Base-by-base conservation (phyloP, 2,888 invertebrate species). In the Zhengitettix transpicula region DNA sequence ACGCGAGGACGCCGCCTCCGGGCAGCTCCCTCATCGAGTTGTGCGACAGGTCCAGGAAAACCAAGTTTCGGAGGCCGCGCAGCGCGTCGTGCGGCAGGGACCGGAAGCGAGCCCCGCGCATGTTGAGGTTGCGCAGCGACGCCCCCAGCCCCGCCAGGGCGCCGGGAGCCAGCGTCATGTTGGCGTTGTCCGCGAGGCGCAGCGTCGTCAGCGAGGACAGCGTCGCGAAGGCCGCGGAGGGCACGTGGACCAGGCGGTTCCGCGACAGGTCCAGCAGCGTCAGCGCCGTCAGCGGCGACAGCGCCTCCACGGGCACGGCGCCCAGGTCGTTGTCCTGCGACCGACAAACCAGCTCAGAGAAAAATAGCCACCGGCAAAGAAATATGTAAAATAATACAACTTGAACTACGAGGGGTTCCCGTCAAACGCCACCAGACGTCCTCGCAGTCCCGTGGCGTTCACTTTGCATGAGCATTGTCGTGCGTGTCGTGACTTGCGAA, bases 181-280 rank as follows among this genome's bases (percentile, higher is more conserved):
- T 90, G 70, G 90, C 90, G 71, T 93, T 94, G 69, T 93, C 93
- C 7, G 91, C 88, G 58, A 94, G 71, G 72, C 92, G 92, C 14
- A 92, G 72, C 0, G 91, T 91, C 15, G 89, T 82, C 58, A 92
- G 74, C 69, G 85, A 85, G 53, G 75, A 75, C 14, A 92, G 76
- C 0, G 85, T 84, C 44, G 75, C 75, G 69, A 94, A 93, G 0
- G 90, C 85, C 62, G 83, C 81, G 64, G 86, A 82, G n/a, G 83
- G 81, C 62, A 94, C 81, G 54, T 75, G 73, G 3, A 77, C 77
- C 58, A 94, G 85, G 64, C 80, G 80, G 72, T 94, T 94, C 70
- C 86, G 83, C 0, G 92, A 91, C 64, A 94, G 76, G 72, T 94
- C 94, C 60, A 94, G 75, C 44, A 92, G 78, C 28, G 87, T 85